Base-by-base conservation (phyloP, 2,113 vertebrate genomes). In the Acanthochromis polyacanthus region DNA sequence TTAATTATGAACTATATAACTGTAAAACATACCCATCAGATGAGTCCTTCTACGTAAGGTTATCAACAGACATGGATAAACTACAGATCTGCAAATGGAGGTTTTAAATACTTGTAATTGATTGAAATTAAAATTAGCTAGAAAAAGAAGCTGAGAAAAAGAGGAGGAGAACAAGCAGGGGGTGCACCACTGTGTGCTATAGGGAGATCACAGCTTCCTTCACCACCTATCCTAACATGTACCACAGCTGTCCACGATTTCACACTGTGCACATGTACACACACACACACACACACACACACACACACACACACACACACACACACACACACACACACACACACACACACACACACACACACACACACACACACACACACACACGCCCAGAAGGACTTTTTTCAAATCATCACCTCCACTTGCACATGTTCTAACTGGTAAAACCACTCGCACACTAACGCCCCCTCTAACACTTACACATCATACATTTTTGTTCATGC, bases 361-460 rank as follows among this genome's bases (percentile, higher is more conserved):
- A 9, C 48, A 20, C 55, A 68, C 38, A n/a, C 65, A 53, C 69
- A 51, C 66, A 57, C 50, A 58, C 20, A 67, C 25, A 60, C 69
- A 66, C 65, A 77, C 20, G 61, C 88, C 81, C 81, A 71, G 55
- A 56, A 75, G 77, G 48, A 66, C 63, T 45, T 70, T 81, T 75
- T 66, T 81, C 77, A 77, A 73, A 75, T 86, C 12, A 1, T 78
- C 69, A 82, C 78, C 76, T 75, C 30, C 1, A 16, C 50, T 83
- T 88, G 78, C 74, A 79, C 83, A 71, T 82, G 71, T 74, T 78
- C 61, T 12, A 78, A 77, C 79, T 69, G 67, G 78, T 75, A 77
- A 81, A 81, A 51, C 38, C 58, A 40, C 63, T 72, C 68, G 11
- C 67, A 71, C 67, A 16, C 62, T 10, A 28, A 75, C 68, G 2